A percentile compares a stretch with the other conserved stretches of the same genome.
phyloP scores from a whole-genome alignment of 1,140 invertebrate genomes.

The Drosophila bifasciata region DNA sequence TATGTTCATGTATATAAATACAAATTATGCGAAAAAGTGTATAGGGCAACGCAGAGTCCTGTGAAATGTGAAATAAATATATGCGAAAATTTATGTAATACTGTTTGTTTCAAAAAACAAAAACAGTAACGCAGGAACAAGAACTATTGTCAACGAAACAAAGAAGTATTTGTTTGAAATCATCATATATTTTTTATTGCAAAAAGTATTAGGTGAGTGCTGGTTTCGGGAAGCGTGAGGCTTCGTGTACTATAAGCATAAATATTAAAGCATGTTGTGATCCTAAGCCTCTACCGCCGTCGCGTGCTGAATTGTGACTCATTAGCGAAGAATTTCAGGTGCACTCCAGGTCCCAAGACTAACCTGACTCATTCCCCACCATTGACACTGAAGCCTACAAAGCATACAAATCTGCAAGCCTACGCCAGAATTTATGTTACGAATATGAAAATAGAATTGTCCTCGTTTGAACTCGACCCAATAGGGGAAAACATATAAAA shows the following conservation, averaged over 20 bases:
- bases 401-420: too few relatives aligned
- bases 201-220: conserved; percentile 43
- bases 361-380: conserved; percentile 29
- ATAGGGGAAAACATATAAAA: conserved; percentile 11
- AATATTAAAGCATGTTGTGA: not conserved
- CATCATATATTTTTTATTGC: conserved; percentile 1
- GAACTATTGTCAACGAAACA: not conserved
- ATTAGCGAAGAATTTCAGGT: conserved; percentile 30
- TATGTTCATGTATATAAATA: not conserved
- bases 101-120: not conserved
- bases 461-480: too few relatives aligned
- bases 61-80: conserved; percentile 15
- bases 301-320: conserved; percentile 43
- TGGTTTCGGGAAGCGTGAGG: too few relatives aligned
- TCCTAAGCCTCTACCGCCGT: conserved; percentile 3
- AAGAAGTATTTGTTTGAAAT: conserved; percentile 15
- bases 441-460: not conserved
- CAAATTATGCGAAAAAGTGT: not conserved
- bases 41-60: conserved; percentile 27
- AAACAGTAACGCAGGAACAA: not conserved
- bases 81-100: conserved; percentile 33
- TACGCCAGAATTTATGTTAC: too few relatives aligned
- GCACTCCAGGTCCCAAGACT: conserved; percentile 2
- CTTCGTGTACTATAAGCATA: not conserved
- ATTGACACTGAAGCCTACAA: not conserved